Percentiles rank a stretch among this genome's conserved stretches.
phyloP scores from a whole-genome alignment of 2,888 invertebrate species.

The Chloroclystis v-ata region DNA sequence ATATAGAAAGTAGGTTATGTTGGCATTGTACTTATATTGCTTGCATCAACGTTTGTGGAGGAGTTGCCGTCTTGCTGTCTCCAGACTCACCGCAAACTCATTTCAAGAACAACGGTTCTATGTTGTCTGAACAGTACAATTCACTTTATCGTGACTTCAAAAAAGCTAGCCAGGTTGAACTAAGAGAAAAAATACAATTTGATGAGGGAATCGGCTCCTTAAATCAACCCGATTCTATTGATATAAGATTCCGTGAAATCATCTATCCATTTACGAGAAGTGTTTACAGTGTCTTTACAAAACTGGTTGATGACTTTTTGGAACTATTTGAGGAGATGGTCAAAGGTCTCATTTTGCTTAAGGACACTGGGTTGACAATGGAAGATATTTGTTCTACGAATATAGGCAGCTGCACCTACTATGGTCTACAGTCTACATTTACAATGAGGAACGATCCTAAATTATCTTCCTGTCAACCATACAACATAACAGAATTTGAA shows the following conservation, averaged over 20 bases:
- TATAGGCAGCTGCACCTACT: slow-evolving; percentile 1
- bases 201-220: neutral
- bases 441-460: slow-evolving; percentile 1
- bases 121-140: slow-evolving; percentile 7
- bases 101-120: neutral
- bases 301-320: slow-evolving; percentile 14
- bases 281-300: slow-evolving; percentile 7
- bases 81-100: slow-evolving; percentile 1
- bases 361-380: slow-evolving; percentile 14
- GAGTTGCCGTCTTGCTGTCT: slow-evolving; percentile 12
- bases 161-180: slow-evolving; percentile 13
- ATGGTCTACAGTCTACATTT: neutral
- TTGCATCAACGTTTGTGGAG: slow-evolving; percentile 5
- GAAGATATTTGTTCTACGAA: slow-evolving; percentile 14
- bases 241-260: slow-evolving; percentile 9
- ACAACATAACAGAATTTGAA: slow-evolving; percentile 12
- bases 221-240: neutral
- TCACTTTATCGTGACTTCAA: slow-evolving; percentile 14
- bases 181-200: neutral
- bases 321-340: slow-evolving; percentile 16
- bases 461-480: slow-evolving; percentile 7
- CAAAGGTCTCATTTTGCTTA: slow-evolving; percentile 12
- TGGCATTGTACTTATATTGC: slow-evolving; percentile 11
- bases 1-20: slow-evolving; percentile 8
- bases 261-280: slow-evolving; percentile 12